A percentile compares a stretch with the other conserved stretches of the same genome.
phyloP scores from a whole-genome alignment of 2,888 invertebrate species.

The Drosophila algonquin region DNA sequence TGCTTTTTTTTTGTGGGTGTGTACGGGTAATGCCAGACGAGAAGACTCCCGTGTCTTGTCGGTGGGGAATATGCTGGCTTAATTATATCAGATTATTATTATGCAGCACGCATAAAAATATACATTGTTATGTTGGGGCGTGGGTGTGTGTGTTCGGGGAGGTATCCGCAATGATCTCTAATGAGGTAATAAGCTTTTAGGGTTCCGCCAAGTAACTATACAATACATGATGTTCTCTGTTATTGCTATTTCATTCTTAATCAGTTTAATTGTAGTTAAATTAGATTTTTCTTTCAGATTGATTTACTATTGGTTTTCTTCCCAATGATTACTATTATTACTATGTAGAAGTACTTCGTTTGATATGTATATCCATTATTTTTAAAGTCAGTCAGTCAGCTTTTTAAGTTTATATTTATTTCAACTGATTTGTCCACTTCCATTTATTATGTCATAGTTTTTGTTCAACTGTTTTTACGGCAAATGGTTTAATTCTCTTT shows the following conservation, averaged over 20 bases:
- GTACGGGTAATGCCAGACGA: background rate
- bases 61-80: conserved; percentile 1
- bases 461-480: background rate
- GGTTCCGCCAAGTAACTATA: background rate
- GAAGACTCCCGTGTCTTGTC: conserved; percentile 1
- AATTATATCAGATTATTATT: conserved; percentile 27
- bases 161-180: conserved; percentile 14
- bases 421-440: background rate
- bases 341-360: no score
- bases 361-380: no score
- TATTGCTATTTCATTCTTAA: background rate
- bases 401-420: background rate
- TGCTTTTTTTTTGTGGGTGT: conserved; percentile 22
- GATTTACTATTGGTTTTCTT: background rate
- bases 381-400: no score
- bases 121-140: background rate
- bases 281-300: background rate
- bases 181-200: background rate
- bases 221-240: background rate
- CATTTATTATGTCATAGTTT: conserved; percentile 12
- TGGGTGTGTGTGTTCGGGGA: conserved; percentile 11
- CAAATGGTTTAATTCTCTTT: no score
- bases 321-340: background rate
- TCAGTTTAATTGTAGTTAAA: conserved; percentile 2
- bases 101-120: conserved; percentile 25